These are phyloP conservation scores for Xiphorhynchus elegans DNA, from an alignment of 2,113 vertebrate genomes.

Conservation along the genomic window DNA sequence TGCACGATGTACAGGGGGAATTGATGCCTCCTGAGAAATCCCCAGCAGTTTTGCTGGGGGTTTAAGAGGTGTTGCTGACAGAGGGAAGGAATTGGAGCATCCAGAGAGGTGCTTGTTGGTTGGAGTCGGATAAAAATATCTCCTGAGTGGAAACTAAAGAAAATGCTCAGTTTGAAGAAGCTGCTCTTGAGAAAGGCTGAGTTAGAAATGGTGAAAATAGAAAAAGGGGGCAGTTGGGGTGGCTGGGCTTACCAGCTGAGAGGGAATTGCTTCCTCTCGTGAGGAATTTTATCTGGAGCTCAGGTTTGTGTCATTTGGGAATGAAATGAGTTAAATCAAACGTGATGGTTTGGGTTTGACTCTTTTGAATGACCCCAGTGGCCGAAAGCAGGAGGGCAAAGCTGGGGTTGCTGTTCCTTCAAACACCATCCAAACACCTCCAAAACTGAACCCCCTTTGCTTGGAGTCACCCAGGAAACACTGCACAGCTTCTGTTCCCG, in stretches of 20 bases:
- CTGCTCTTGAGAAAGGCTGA: background rate
- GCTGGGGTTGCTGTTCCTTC: background rate
- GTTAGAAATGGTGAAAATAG: background rate
- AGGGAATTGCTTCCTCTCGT: background rate
- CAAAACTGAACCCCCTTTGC: background rate
- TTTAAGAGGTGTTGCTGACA: background rate
- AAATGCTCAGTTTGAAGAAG: background rate
- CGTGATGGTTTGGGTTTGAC: background rate
- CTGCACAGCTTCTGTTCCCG: background rate
- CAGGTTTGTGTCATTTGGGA: background rate
- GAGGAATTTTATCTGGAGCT: background rate
- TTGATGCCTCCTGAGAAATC: background rate
- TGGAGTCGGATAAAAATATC: background rate
- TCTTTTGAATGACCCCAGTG: fast-evolving
- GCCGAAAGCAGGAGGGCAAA: background rate
- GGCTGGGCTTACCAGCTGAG: background rate
- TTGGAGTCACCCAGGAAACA: fast-evolving
- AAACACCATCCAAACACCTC: background rate
- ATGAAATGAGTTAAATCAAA: background rate
- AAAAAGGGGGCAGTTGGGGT: too few relatives aligned
- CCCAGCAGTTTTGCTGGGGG: background rate
- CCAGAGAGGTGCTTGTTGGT: background rate
- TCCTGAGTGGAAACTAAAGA: background rate
- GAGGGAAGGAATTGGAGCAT: background rate
- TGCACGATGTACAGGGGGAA: background rate